These are phyloP conservation scores for Malaclemys terrapin DNA, from an alignment of 2,113 vertebrate genomes.

Conservation along the genomic window DNA sequence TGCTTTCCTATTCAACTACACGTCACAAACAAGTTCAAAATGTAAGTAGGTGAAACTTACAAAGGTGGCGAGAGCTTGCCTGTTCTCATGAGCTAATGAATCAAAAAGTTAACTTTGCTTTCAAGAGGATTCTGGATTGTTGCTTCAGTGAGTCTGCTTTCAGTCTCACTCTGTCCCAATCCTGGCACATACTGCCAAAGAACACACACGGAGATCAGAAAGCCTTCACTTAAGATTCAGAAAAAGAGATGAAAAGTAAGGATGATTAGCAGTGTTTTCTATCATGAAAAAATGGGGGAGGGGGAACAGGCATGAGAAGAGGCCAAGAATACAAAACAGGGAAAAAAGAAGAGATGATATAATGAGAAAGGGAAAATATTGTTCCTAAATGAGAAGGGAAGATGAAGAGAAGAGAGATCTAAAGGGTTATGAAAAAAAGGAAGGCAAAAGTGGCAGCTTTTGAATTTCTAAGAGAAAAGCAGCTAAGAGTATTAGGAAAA, in stretches of 20 bases:
- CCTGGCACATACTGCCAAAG: conserved; percentile 15
- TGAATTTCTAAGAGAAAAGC: background rate
- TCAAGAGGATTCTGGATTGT: background rate
- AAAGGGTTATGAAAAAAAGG: background rate
- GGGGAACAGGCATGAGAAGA: background rate
- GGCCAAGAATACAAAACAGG: background rate
- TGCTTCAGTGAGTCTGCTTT: conserved; percentile 39
- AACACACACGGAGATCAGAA: conserved; percentile 69
- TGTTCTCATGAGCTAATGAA: conserved; percentile 37
- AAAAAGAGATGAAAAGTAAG: conserved; percentile 16
- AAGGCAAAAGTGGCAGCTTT: background rate
- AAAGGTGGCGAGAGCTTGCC: background rate
- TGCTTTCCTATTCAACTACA: conserved; percentile 25
- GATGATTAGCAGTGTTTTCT: background rate
- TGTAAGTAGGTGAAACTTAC: background rate
- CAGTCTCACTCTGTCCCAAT: background rate
- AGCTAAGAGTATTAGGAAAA: background rate
- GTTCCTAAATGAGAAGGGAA: background rate
- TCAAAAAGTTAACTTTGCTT: conserved; percentile 54
- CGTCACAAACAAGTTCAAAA: conserved; percentile 39
- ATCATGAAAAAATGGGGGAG: background rate
- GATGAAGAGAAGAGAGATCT: background rate
- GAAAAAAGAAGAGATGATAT: background rate
- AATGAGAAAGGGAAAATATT: background rate
- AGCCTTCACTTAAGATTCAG: conserved; percentile 40